Evolutionary conservation across 2,113 vertebrate species (phyloP).

Genomic region (Xiphorhynchus elegans): DNA sequence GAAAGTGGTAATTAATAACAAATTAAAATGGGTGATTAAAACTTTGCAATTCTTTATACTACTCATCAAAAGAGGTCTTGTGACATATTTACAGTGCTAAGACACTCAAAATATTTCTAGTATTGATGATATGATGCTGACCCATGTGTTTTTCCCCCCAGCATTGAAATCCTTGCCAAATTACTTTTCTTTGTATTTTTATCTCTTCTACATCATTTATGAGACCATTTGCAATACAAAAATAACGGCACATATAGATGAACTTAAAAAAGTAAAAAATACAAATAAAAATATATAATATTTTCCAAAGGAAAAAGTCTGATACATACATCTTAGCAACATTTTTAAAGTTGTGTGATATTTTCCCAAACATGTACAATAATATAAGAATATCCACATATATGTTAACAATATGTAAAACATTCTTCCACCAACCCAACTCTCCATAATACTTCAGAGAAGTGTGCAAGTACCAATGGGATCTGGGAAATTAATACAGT

Average conservation of each 20-base stretch:
- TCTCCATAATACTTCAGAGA: slow-evolving; percentile 62
- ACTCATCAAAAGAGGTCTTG: slow-evolving; percentile 41
- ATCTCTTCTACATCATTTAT: slow-evolving; percentile 58
- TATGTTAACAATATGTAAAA: slow-evolving; percentile 73
- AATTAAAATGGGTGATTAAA: slow-evolving; percentile 64
- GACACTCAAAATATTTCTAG: slow-evolving; percentile 58
- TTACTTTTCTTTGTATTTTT: slow-evolving; percentile 58
- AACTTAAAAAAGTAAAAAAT: slow-evolving; percentile 82
- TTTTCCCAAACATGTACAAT: slow-evolving; percentile 80
- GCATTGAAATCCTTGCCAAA: slow-evolving; percentile 62
- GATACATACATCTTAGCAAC: slow-evolving; percentile 82
- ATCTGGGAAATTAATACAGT: slow-evolving; percentile 64
- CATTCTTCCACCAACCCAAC: slow-evolving; percentile 64
- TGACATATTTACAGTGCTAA: slow-evolving; percentile 70
- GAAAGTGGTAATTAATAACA: slow-evolving; percentile 66
- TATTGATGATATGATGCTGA: slow-evolving; percentile 53
- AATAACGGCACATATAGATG: slow-evolving; percentile 78
- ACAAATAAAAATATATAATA: slow-evolving; percentile 83
- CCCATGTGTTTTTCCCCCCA: slow-evolving; percentile 31
- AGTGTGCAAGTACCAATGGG: slow-evolving; percentile 61
- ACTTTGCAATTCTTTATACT: slow-evolving; percentile 66
- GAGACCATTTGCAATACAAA: slow-evolving; percentile 74
- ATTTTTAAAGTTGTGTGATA: slow-evolving; percentile 71
- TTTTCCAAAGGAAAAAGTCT: slow-evolving; percentile 80
- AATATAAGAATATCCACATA: slow-evolving; percentile 76